These are phyloP conservation scores for Spisula subtruncata DNA, from an alignment of 2,888 invertebrate species.

Conservation along the genomic window DNA sequence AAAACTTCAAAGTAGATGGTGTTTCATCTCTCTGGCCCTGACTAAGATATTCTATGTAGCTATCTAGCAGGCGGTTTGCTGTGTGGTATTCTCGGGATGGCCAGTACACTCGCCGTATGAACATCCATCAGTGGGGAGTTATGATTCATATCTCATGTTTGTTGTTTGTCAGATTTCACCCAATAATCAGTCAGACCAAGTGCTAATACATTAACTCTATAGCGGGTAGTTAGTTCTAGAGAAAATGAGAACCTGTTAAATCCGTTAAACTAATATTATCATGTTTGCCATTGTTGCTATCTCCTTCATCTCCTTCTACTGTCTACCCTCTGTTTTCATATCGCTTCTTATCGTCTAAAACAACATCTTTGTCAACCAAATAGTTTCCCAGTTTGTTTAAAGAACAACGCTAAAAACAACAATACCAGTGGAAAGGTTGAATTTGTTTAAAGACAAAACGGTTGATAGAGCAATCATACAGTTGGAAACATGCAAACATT, in stretches of 20 bases:
- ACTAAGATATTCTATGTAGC: no score
- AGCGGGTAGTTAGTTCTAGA: constrained; percentile 3
- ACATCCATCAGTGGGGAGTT: background rate
- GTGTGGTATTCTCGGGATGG: background rate
- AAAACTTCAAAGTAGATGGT: no score
- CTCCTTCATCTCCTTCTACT: constrained; percentile 7
- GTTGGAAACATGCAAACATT: background rate
- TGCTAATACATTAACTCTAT: constrained; percentile 46
- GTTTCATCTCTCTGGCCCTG: no score
- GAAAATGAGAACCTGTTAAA: constrained; percentile 27
- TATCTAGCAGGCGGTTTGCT: background rate
- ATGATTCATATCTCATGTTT: constrained; percentile 33
- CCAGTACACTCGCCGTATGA: background rate
- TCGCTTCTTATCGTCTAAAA: constrained; percentile 30
- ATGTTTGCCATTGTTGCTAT: constrained; percentile 37
- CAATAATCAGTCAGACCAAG: constrained; percentile 35
- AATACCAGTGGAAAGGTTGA: background rate
- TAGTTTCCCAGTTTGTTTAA: constrained; percentile 13
- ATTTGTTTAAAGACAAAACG: background rate
- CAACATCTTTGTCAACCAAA: constrained; percentile 34
- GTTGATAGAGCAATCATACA: background rate
- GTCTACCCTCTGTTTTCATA: constrained; percentile 17
- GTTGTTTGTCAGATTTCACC: constrained; percentile 33
- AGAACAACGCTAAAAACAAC: constrained; percentile 5
- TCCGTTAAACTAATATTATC: constrained; percentile 46